Conservation (phyloP, 1,140 invertebrate genomes). For the Orchestia grillus region DNA sequence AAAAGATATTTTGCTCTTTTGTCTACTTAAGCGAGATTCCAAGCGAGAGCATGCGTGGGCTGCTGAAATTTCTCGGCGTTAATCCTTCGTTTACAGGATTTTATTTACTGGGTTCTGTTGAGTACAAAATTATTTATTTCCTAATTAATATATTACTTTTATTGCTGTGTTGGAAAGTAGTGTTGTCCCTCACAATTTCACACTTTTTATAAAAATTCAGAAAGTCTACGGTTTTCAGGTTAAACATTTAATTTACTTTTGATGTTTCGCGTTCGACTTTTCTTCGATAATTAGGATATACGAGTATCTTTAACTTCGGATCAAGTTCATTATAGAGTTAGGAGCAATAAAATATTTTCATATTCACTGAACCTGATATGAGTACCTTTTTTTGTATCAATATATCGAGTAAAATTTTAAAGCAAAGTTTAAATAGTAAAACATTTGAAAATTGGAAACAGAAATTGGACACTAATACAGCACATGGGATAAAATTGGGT, state of each 20-base stretch:
- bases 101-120: not conserved
- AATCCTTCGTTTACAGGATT: not conserved
- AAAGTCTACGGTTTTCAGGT: not conserved
- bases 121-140: not conserved
- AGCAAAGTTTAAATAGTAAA: too few relatives aligned
- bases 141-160: not conserved
- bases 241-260: not conserved
- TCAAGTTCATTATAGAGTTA: too few relatives aligned
- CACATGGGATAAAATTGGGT: too few relatives aligned
- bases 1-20: not conserved
- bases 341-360: too few relatives aligned
- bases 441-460: too few relatives aligned
- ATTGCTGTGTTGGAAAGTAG: not conserved
- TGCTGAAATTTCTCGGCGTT: not conserved
- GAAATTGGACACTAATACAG: too few relatives aligned
- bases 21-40: not conserved
- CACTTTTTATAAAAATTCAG: not conserved
- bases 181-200: not conserved
- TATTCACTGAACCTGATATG: too few relatives aligned
- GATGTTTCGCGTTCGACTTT: too few relatives aligned
- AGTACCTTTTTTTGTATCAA: too few relatives aligned
- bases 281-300: too few relatives aligned
- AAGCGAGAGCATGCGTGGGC: not conserved
- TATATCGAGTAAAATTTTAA: too few relatives aligned
- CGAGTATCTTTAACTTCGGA: too few relatives aligned